A percentile compares a stretch with the other conserved stretches of the same genome.
Conservation (phyloP, 2,888 invertebrate genomes). For the Apamea anceps region DNA sequence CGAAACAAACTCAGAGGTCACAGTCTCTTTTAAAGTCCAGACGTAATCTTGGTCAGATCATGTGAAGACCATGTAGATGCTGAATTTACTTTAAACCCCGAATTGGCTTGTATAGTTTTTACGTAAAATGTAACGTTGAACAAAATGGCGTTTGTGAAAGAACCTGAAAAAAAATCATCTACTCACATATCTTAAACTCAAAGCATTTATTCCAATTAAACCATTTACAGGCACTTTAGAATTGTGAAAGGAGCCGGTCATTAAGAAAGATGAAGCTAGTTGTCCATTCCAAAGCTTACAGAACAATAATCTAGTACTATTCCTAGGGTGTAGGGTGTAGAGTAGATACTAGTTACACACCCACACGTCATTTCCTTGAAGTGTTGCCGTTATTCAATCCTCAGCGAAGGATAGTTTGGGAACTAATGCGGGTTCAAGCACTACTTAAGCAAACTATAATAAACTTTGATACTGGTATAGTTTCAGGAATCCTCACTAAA, state of each 20-base stretch:
- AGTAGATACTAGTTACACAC: background rate
- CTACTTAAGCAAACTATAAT: constrained; percentile 58
- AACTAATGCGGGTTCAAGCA: constrained; percentile 60
- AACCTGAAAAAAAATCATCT: too few relatives aligned
- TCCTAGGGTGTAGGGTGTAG: too few relatives aligned
- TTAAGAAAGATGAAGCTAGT: background rate
- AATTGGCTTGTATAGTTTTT: too few relatives aligned
- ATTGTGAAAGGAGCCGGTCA: background rate
- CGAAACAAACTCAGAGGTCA: too few relatives aligned
- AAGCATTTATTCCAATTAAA: background rate
- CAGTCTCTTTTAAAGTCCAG: too few relatives aligned
- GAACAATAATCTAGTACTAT: background rate
- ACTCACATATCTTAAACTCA: background rate
- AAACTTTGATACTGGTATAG: constrained; percentile 57
- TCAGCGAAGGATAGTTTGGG: constrained; percentile 44
- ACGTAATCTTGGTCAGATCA: too few relatives aligned
- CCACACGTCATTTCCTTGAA: constrained; percentile 45
- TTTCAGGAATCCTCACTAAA: constrained; percentile 59
- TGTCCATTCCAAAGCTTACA: background rate
- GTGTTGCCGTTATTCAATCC: constrained; percentile 48
- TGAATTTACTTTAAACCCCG: too few relatives aligned
- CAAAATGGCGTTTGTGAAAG: background rate
- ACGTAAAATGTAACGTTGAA: too few relatives aligned
- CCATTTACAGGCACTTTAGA: background rate
- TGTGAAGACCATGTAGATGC: too few relatives aligned